These are phyloP conservation scores for Scaptomyza flava DNA, from an alignment of 2,888 invertebrate species.

Conservation along the genomic window DNA sequence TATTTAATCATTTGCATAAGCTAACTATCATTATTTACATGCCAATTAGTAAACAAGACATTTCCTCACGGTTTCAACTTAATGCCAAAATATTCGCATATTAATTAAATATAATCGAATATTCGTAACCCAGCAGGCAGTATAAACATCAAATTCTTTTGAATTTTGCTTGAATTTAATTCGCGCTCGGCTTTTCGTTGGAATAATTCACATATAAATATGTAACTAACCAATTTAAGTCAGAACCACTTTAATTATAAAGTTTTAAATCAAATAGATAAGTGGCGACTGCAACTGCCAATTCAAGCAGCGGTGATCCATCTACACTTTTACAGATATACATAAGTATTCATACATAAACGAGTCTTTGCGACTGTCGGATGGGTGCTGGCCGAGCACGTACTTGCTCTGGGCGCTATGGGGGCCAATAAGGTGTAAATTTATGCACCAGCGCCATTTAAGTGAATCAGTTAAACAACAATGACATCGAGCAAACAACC, in stretches of 20 bases:
- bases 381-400: conserved; percentile 45
- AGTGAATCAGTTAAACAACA: conserved; percentile 44
- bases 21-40: background rate
- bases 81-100: conserved; percentile 40
- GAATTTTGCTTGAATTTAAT: conserved; percentile 26
- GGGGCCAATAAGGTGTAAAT: conserved; percentile 84
- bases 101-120: conserved; percentile 31
- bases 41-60: background rate
- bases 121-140: conserved; percentile 30
- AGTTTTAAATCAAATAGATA: conserved; percentile 60
- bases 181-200: conserved; percentile 17
- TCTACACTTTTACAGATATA: conserved; percentile 17
- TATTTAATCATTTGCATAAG: background rate
- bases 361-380: conserved; percentile 10
- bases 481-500: conserved; percentile 30
- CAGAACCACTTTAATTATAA: conserved; percentile 76
- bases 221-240: conserved; percentile 77
- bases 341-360: conserved; percentile 10
- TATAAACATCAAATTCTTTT: conserved; percentile 43
- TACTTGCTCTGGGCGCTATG: conserved; percentile 75
- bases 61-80: conserved; percentile 2
- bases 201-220: conserved; percentile 68
- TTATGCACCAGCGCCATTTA: conserved; percentile 65
- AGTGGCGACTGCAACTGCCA: conserved; percentile 45
- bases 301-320: conserved; percentile 38